These are phyloP conservation scores for Myodes glareolus DNA, from an alignment of 2,113 vertebrate species.

Conservation along the genomic window DNA sequence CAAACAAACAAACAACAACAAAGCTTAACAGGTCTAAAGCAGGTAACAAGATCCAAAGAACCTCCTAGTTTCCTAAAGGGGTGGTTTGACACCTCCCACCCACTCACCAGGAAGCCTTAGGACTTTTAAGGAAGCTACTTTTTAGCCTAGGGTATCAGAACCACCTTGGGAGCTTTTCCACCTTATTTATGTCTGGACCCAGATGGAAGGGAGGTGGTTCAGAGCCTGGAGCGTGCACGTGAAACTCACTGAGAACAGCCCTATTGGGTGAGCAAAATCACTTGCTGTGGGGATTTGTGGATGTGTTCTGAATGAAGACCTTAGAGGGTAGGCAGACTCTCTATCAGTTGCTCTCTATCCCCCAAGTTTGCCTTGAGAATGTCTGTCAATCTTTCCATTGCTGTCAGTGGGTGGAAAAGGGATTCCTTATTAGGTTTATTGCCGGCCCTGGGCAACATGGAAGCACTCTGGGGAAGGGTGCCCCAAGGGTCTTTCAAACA, in stretches of 20 bases:
- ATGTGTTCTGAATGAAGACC: neutral
- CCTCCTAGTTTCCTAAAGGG: constrained; percentile 19
- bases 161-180: constrained; percentile 25
- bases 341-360: neutral
- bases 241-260: neutral
- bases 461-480: neutral
- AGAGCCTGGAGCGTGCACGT: neutral
- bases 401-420: neutral
- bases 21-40: constrained; percentile 17
- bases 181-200: neutral
- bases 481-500: neutral
- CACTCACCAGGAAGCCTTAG: neutral
- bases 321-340: neutral
- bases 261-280: neutral
- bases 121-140: neutral
- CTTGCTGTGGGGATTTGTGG: neutral
- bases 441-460: neutral
- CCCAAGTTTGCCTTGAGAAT: neutral
- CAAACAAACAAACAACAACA: neutral
- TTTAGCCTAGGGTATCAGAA: neutral
- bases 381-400: neutral
- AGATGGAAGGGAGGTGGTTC: too few relatives aligned
- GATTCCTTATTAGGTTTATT: neutral
- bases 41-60: constrained; percentile 31
- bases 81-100: neutral